Evolutionary conservation across 2,888 invertebrate genomes (phyloP).

Genomic region (Trachelus troglodyta): DNA sequence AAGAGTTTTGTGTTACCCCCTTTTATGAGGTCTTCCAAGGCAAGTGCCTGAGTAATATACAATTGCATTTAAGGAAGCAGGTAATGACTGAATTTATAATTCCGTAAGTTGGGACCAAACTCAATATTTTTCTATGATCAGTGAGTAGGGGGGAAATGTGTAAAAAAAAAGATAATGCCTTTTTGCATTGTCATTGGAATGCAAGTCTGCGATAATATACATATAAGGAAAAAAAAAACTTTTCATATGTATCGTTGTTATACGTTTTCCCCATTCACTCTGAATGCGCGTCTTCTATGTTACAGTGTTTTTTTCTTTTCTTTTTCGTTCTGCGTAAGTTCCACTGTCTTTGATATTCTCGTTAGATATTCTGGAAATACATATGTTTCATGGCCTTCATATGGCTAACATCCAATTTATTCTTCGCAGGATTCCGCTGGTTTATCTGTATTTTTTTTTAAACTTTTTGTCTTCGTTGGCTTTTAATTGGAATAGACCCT

Average conservation of each 20-base stretch:
- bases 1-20: neutral
- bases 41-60: conserved; percentile 17
- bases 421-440: too few species aligned
- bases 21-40: conserved; percentile 5
- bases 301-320: too few species aligned
- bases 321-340: too few species aligned
- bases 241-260: conserved; percentile 1
- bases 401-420: too few species aligned
- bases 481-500: conserved; percentile 3
- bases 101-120: conserved; percentile 29
- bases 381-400: too few species aligned
- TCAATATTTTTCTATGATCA: conserved; percentile 11
- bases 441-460: too few species aligned
- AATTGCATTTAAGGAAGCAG: conserved; percentile 11
- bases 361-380: too few species aligned
- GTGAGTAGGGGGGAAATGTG: neutral
- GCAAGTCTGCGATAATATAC: neutral
- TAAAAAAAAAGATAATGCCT: conserved; percentile 6
- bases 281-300: too few species aligned
- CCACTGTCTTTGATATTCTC: too few species aligned
- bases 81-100: conserved; percentile 17
- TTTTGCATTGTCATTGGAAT: neutral
- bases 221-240: conserved; percentile 3
- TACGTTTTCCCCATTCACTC: too few species aligned
- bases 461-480: neutral